Conservation (phyloP, 2,888 invertebrate species). For the Rugalucina vietnamica region DNA sequence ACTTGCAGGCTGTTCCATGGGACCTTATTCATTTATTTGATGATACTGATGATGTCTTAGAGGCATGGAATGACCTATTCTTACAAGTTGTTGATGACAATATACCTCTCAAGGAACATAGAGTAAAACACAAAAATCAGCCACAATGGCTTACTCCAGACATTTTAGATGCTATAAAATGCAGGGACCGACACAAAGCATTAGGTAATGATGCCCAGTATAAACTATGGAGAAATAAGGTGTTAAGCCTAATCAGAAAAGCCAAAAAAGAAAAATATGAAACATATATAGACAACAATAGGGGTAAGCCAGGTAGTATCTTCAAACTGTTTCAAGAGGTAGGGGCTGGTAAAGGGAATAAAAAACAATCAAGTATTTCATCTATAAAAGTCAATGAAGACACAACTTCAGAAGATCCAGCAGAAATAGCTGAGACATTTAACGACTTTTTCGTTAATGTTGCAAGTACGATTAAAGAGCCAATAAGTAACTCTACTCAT, state of each 20-base stretch:
- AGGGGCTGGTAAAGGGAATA: background rate
- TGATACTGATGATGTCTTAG: too few relatives aligned
- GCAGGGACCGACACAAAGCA: background rate
- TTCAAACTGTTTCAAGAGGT: background rate
- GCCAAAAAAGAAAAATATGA: background rate
- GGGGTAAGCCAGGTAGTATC: background rate
- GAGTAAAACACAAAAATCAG: too few relatives aligned
- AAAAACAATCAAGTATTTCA: background rate
- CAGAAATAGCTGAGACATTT: background rate
- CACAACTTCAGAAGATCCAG: background rate
- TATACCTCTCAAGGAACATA: too few relatives aligned
- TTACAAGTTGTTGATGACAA: too few relatives aligned
- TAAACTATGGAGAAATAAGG: background rate
- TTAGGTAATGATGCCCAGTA: background rate
- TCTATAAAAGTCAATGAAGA: background rate
- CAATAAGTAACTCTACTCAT: background rate
- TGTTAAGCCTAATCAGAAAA: background rate
- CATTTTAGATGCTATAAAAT: background rate
- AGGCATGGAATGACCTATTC: too few relatives aligned
- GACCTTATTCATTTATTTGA: too few relatives aligned
- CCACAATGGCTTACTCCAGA: background rate
- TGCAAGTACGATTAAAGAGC: background rate
- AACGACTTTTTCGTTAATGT: background rate
- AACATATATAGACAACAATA: background rate
- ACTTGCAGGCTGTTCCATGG: too few relatives aligned